Evolutionary conservation across 2,888 invertebrate species (phyloP), one percentile per base, ranked within the genome.

Genomic region (Pyrgus malvae): DNA sequence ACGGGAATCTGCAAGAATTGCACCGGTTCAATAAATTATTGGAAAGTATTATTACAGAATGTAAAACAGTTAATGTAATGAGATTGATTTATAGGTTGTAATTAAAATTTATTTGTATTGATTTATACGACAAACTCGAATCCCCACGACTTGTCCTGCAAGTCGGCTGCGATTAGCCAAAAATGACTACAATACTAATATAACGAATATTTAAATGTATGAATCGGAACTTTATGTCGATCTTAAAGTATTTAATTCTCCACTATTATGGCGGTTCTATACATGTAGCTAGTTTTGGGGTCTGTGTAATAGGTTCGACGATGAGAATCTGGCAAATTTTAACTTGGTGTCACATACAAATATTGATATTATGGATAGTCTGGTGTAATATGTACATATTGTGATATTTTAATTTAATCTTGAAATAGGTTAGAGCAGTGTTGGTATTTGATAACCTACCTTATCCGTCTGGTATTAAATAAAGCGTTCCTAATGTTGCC

Each of bases 331-430:
- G 57, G 58, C 59, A 58, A 53, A 61, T 57, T 66, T 60, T 68
- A 66, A 63, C 64, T 67, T 61, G 67, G 67, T 67, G 73, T 74
- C 72, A 69, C 74, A 68, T 74, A 70, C 70, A 67, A 69, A 70
- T 73, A 70, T 70, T 80, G 81, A 85, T 85, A 83, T 83, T 84
- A 80, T 74, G 69, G 75, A 77, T 83, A 70, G 81, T 80, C 72
- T 78, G 74, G 74, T 77, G 78, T 82, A 80, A 80, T 83, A 72
- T 89, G 88, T 89, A 89, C 85, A 89, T 89, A 89, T 82, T 88
- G 89, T 89, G 89, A 89, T 89, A 89, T 88, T 86, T 86, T 85
- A 86, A 83, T 87, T 83, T 84, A 86, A 87, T 80, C 78, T 76
- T 83, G 79, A 74, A 80, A 80, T 87, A 86, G 83, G 76, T 76